A percentile compares a stretch with the other conserved stretches of the same genome.
These are phyloP conservation scores for Podotricha telesiphe DNA, from an alignment of 2,888 invertebrate species.

Conservation along the genomic window DNA sequence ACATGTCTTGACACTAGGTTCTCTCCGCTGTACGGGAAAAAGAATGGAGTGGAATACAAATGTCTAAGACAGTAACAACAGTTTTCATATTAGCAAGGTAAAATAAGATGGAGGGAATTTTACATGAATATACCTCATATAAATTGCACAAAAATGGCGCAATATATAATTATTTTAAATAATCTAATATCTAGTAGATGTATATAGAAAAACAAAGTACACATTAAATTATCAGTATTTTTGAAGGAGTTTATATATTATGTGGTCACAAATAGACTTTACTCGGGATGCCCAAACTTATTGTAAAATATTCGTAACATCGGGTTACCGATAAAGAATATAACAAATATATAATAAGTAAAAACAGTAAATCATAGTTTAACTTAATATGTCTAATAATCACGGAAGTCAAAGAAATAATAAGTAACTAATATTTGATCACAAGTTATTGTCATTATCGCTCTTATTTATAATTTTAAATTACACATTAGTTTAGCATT, in stretches of 20 bases:
- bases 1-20: no score
- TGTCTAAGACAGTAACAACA: constrained; percentile 1
- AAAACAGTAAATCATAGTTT: background rate
- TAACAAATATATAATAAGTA: no score
- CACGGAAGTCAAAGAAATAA: background rate
- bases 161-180: no score
- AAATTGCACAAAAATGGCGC: background rate
- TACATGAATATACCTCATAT: background rate
- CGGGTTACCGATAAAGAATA: no score
- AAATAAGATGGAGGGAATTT: background rate
- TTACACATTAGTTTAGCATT: background rate
- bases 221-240: no score
- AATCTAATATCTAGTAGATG: no score
- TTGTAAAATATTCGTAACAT: no score
- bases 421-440: background rate
- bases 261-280: no score
- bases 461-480: background rate
- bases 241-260: no score
- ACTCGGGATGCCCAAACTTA: no score
- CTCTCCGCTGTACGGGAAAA: no score
- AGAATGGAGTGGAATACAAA: background rate
- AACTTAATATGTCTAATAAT: background rate
- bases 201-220: no score
- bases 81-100: background rate
- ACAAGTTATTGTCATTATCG: background rate